A percentile compares a stretch with the other conserved stretches of the same genome.
These are phyloP conservation scores for Microcebus murinus DNA, from an alignment of 2,113 vertebrate species.

Conservation along the genomic window DNA sequence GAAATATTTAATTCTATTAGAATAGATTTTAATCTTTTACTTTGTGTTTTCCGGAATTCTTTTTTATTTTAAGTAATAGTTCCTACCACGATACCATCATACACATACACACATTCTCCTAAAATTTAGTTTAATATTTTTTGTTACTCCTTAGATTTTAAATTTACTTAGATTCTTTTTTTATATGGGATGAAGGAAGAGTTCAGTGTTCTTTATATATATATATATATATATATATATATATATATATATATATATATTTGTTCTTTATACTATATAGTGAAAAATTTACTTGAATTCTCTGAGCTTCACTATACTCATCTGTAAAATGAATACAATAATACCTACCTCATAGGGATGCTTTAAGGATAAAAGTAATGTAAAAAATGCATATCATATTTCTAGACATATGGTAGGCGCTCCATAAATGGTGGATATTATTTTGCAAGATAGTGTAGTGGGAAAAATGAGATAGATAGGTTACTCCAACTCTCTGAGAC, in stretches of 20 bases:
- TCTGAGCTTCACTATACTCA: not conserved
- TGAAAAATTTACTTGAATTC: not conserved
- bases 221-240: too few relatives aligned
- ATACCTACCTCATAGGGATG: not conserved
- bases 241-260: too few relatives aligned
- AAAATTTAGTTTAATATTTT: not conserved
- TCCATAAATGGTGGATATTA: not conserved
- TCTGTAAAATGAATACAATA: not conserved
- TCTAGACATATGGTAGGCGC: not conserved
- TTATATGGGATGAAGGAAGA: not conserved
- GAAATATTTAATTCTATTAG: not conserved
- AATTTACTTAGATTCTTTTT: not conserved
- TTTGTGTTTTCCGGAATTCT: not conserved
- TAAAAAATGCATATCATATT: not conserved
- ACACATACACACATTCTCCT: not conserved
- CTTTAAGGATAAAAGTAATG: constrained; percentile 1
- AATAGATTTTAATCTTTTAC: not conserved
- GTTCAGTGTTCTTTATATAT: not conserved
- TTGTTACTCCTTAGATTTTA: constrained; percentile 24
- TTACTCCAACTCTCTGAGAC: not conserved
- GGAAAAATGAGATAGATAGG: not conserved
- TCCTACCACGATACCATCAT: not conserved
- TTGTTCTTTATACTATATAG: not conserved
- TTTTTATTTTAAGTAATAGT: not conserved
- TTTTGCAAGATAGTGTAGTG: not conserved